These are phyloP conservation scores for Psittacula derbiana DNA, from an alignment of 2,797 vertebrate species.

Conservation along the genomic window DNA sequence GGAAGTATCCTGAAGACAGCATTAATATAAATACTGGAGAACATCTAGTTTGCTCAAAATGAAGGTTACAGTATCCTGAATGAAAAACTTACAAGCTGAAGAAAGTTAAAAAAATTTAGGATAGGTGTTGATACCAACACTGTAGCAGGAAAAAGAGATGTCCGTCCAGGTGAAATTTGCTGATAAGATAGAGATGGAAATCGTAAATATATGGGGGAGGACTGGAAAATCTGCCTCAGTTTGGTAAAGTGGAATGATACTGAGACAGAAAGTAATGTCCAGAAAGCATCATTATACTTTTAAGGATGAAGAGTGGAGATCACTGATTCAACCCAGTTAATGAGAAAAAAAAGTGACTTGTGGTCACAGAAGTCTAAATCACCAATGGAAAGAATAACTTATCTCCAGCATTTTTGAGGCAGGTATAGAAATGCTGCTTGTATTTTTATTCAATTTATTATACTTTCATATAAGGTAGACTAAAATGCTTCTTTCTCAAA, in stretches of 20 bases:
- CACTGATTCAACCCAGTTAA: background rate
- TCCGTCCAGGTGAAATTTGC: background rate
- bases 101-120: background rate
- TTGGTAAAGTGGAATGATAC: background rate
- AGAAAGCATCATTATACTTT: background rate
- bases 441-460: background rate
- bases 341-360: background rate
- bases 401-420: background rate
- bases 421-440: background rate
- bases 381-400: background rate
- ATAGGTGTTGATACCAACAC: fast-evolving
- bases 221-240: background rate
- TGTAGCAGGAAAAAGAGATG: background rate
- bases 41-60: fast-evolving
- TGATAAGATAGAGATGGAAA: background rate
- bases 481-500: background rate
- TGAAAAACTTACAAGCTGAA: background rate
- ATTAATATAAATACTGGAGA: background rate
- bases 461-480: background rate
- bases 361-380: background rate
- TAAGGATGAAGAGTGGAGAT: background rate
- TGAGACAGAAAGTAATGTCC: background rate
- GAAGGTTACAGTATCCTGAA: background rate
- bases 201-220: background rate
- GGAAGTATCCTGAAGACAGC: background rate